Evolutionary conservation across 2,888 invertebrate genomes (phyloP).

Genomic region (Drosophila longiperda): DNA sequence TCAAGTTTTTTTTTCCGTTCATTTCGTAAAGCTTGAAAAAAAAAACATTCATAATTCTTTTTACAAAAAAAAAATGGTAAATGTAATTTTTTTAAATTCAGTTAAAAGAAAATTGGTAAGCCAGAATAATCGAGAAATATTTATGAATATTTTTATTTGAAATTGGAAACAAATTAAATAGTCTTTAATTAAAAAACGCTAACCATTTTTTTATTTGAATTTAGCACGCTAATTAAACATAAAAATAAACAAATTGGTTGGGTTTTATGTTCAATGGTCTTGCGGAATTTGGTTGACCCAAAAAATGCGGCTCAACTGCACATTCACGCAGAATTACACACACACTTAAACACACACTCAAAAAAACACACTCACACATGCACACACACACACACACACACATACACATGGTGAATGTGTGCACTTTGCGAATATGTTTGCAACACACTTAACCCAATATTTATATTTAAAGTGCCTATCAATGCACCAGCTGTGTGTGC

Average conservation of each 20-base stretch:
- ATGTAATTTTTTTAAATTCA: not conserved
- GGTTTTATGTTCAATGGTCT: constrained; percentile 7
- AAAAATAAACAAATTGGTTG: constrained; percentile 2
- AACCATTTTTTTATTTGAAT: not conserved
- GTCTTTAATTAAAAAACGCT: not conserved
- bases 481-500: constrained; percentile 48
- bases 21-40: not conserved
- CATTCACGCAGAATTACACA: constrained; percentile 38
- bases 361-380: constrained; percentile 5
- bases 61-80: no score
- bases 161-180: not conserved
- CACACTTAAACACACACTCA: not conserved
- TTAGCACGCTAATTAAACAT: not conserved
- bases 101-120: not conserved
- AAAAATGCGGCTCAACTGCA: constrained; percentile 34
- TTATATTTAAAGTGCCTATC: constrained; percentile 42
- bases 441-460: constrained; percentile 71
- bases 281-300: constrained; percentile 25
- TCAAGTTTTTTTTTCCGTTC: not conserved
- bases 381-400: constrained; percentile 5
- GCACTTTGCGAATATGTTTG: constrained; percentile 5
- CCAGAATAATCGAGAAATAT: not conserved
- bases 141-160: not conserved
- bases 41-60: not conserved
- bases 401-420: not conserved